phyloP scores from a whole-genome alignment of 2,888 invertebrate genomes.

The Imbricaverruca yamaguchii region DNA sequence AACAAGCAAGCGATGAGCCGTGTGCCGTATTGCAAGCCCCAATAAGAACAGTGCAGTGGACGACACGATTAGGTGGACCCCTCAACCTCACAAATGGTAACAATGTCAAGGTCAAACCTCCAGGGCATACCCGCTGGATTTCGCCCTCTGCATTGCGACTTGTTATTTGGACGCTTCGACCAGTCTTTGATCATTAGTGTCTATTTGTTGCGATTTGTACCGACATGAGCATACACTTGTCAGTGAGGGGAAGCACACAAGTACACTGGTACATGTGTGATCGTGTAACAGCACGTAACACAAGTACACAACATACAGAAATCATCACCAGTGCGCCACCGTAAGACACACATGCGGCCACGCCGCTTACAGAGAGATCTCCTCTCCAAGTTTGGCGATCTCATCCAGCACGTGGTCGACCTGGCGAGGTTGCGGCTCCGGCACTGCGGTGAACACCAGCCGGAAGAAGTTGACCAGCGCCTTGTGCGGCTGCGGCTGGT shows the following conservation, averaged over 20 bases:
- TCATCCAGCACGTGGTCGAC: constrained; percentile 57
- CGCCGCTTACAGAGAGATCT: constrained; percentile 35
- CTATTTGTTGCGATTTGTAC: not conserved
- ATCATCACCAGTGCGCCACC: not conserved
- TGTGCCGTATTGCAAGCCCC: too few species aligned
- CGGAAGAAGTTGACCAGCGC: constrained; percentile 66
- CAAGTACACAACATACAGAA: not conserved
- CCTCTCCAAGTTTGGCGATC: constrained; percentile 55
- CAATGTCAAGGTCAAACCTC: too few species aligned
- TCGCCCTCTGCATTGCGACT: too few species aligned
- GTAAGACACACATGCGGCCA: not conserved
- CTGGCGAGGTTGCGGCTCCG: constrained; percentile 50
- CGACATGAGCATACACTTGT: not conserved
- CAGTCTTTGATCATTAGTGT: too few species aligned
- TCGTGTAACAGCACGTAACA: not conserved
- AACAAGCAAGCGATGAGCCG: too few species aligned
- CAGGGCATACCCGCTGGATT: too few species aligned
- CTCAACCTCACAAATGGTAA: too few species aligned
- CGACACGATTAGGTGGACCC: too few species aligned
- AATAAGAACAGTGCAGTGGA: too few species aligned
- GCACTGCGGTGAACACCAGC: constrained; percentile 64
- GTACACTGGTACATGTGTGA: not conserved
- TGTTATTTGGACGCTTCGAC: too few species aligned
- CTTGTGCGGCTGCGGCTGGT: constrained; percentile 57
- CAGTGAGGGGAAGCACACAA: not conserved